Conservation (phyloP, 2,113 vertebrate genomes). For the Caranx melampygus region DNA sequence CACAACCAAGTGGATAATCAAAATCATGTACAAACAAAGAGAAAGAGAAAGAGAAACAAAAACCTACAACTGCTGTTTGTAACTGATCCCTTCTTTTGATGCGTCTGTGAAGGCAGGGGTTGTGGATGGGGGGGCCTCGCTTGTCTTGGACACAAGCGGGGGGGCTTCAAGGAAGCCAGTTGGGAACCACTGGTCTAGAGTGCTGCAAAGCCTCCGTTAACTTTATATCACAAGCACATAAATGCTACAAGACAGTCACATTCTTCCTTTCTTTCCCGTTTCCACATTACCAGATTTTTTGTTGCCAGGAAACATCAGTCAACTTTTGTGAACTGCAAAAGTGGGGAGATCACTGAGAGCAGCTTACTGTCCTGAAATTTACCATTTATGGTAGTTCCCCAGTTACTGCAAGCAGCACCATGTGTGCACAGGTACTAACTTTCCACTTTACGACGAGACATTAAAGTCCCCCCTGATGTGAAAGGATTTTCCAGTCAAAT, state of each 20-base stretch:
- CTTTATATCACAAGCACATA: not conserved
- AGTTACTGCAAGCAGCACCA: constrained; percentile 40
- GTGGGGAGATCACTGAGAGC: constrained; percentile 43
- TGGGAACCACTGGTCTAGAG: not conserved
- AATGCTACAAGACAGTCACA: not conserved
- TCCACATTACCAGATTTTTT: constrained; percentile 11
- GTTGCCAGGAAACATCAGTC: constrained; percentile 43
- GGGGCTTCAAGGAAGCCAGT: too few species aligned
- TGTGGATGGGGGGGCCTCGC: too few species aligned
- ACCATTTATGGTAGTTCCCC: constrained; percentile 73
- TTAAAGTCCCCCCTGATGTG: constrained; percentile 52
- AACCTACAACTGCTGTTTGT: too few species aligned
- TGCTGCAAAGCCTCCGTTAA: not conserved
- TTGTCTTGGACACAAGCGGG: too few species aligned
- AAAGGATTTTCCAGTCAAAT: constrained; percentile 56
- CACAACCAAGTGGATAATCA: too few species aligned
- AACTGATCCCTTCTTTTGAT: too few species aligned
- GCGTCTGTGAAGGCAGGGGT: too few species aligned
- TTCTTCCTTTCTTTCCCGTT: constrained; percentile 8
- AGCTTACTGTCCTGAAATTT: constrained; percentile 59
- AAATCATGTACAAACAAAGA: too few species aligned
- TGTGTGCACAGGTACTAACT: constrained; percentile 74
- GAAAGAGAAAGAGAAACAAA: too few species aligned
- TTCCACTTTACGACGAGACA: constrained; percentile 70
- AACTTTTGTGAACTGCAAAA: constrained; percentile 29